Evolutionary conservation across 2,888 invertebrate genomes (phyloP).

Genomic region (Stratiomys singularior): DNA sequence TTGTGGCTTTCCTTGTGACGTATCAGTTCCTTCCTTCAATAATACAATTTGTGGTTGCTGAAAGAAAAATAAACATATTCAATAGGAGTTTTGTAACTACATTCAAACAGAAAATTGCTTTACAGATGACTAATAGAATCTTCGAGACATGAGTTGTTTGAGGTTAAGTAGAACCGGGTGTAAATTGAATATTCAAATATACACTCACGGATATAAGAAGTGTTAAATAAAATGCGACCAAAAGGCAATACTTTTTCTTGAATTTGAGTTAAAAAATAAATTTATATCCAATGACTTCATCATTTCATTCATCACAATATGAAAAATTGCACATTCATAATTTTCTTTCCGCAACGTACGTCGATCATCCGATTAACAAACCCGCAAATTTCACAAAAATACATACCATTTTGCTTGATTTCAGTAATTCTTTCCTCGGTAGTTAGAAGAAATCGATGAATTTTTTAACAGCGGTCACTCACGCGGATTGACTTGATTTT

Average conservation of each 20-base stretch:
- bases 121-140: slow-evolving; percentile 40
- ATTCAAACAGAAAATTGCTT: too few species aligned
- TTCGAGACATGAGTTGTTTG: slow-evolving; percentile 33
- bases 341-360: too few species aligned
- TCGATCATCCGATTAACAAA: too few species aligned
- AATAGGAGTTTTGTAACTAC: too few species aligned
- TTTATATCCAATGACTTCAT: too few species aligned
- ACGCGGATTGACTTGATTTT: slow-evolving; percentile 38
- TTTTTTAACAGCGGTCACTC: slow-evolving; percentile 34
- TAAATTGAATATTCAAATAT: too few species aligned
- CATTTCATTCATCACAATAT: too few species aligned
- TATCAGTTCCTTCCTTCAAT: slow-evolving; percentile 97
- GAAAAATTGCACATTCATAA: too few species aligned
- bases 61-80: slow-evolving; percentile 55
- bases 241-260: too few species aligned
- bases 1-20: slow-evolving; percentile 95
- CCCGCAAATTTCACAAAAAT: not conserved
- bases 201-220: too few species aligned
- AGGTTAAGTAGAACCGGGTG: slow-evolving; percentile 1
- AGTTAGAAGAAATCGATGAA: not conserved
- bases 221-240: too few species aligned
- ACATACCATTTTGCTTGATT: slow-evolving; percentile 39
- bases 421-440: not conserved
- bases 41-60: slow-evolving; percentile 98
- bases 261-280: too few species aligned